Conservation (phyloP, 2,888 invertebrate genomes). For the Saturnia pavonia region DNA sequence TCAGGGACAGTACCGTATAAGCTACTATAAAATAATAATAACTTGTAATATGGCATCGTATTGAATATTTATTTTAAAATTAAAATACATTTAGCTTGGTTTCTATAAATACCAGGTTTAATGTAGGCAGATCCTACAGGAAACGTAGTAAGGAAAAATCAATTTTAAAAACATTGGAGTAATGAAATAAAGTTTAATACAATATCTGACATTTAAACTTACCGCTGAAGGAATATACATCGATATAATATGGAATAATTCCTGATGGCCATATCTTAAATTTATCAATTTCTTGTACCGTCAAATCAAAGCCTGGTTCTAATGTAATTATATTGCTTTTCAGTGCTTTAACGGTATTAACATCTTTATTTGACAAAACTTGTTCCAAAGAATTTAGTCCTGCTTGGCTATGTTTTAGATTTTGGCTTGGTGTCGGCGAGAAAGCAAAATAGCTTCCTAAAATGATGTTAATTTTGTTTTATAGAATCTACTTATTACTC, state of each 20-base stretch:
- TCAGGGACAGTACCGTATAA: too few species aligned
- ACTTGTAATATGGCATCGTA: too few species aligned
- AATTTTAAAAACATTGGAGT: too few species aligned
- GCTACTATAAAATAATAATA: too few species aligned
- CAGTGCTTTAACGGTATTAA: not conserved
- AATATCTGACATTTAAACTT: constrained; percentile 25
- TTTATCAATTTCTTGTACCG: constrained; percentile 47
- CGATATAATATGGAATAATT: constrained; percentile 63
- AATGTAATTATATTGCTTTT: not conserved
- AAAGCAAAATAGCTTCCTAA: not conserved
- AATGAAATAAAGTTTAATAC: not conserved
- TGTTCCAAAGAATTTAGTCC: not conserved
- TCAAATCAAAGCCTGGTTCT: constrained; percentile 51
- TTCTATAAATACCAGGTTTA: too few species aligned
- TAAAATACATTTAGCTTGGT: too few species aligned
- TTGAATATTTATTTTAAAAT: too few species aligned
- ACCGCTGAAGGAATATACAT: constrained; percentile 61
- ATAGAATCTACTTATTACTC: not conserved
- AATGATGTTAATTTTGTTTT: not conserved
- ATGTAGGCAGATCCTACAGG: too few species aligned
- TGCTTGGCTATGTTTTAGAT: not conserved
- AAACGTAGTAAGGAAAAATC: too few species aligned
- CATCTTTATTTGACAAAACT: not conserved
- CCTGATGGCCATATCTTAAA: constrained; percentile 66
- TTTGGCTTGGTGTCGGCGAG: not conserved